Evolutionary conservation across 2,888 invertebrate genomes (phyloP).

Genomic region (Andrena haemorrhoa): DNA sequence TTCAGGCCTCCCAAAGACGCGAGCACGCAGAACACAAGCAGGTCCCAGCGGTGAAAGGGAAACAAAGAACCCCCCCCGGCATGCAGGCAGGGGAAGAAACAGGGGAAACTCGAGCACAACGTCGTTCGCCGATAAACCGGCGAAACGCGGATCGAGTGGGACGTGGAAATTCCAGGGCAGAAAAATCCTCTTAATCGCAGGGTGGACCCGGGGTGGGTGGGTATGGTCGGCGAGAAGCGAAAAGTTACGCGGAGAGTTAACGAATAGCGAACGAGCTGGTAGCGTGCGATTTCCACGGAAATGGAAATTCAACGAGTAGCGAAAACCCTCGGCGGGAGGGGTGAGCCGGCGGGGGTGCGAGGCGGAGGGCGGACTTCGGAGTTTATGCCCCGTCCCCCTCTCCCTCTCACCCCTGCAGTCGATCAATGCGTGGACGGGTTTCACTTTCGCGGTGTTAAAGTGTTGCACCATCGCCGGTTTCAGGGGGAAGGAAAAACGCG

Average conservation of each 20-base stretch:
- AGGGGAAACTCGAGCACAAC: not conserved
- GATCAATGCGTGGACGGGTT: slow-evolving; percentile 85
- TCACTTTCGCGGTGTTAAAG: slow-evolving; percentile 85
- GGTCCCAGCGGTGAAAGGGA: not conserved
- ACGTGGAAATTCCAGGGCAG: not conserved
- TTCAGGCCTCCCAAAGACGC: no score
- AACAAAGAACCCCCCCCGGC: not conserved
- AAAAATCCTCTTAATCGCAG: slow-evolving; percentile 12
- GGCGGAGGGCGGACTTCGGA: slow-evolving; percentile 74
- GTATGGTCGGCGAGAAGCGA: slow-evolving; percentile 48
- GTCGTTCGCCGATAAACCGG: slow-evolving; percentile 1
- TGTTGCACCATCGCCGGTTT: slow-evolving; percentile 79
- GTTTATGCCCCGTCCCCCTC: slow-evolving; percentile 85
- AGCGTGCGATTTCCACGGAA: slow-evolving; percentile 73
- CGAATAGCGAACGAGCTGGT: slow-evolving; percentile 56
- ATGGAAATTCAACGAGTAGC: slow-evolving; percentile 74
- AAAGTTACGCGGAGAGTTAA: slow-evolving; percentile 64
- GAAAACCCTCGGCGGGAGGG: slow-evolving; percentile 66
- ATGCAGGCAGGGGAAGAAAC: not conserved
- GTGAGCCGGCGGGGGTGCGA: slow-evolving; percentile 63
- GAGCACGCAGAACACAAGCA: no score
- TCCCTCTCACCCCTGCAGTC: slow-evolving; percentile 83
- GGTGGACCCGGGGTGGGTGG: not conserved
- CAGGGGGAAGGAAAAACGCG: slow-evolving; percentile 43
- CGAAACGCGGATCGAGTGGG: not conserved